Evolutionary conservation across 2,888 invertebrate genomes (phyloP), one percentile per base, ranked within the genome.

Genomic region (Aethes cnicana): DNA sequence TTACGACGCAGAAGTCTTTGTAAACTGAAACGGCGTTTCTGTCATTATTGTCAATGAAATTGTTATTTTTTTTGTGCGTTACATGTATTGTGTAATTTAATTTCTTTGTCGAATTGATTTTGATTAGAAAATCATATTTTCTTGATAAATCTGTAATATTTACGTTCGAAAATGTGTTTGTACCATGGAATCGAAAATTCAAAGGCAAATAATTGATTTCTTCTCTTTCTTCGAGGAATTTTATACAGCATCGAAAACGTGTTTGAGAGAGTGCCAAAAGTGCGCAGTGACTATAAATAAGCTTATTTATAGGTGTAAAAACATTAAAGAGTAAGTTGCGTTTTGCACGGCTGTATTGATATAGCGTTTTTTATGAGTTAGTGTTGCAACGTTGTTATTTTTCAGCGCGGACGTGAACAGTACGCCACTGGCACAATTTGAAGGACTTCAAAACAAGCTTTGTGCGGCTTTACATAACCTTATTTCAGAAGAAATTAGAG

Each of bases 161-260:
- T 28, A 5, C 33, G 33, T 12, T 33, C 36, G 54, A 61, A 56
- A 56, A 64, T 66, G 66, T 42, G 52, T 46, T 36, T 37, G 41
- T 60, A 83, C 78, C 68, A 89, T 89, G 89, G 90, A 89, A 80
- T 60, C 65, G 50, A 84, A 83, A 69, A 68, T 91, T 54, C 91
- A 91, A 71, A 91, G 89, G 64, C 81, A 89, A 66, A 73, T 92
- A 35, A 74, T 88, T 65, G 87, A 83, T 63, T 91, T 90, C 67
- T 91, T 91, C 75, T 84, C 87, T 35, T 81, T 74, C 66, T 84
- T 92, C 58, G 87, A 88, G 58, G 80, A 81, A 64, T 90, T 90
- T 64, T 79, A 85, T 59, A 82, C 80, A 50, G 80, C 76, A 48
- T 84, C 89, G 62, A 84, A 81, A 77, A 74, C 70, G 68, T 77